Conservation (phyloP, 1,140 invertebrate species). For the Ctenoplectra terminalis region DNA sequence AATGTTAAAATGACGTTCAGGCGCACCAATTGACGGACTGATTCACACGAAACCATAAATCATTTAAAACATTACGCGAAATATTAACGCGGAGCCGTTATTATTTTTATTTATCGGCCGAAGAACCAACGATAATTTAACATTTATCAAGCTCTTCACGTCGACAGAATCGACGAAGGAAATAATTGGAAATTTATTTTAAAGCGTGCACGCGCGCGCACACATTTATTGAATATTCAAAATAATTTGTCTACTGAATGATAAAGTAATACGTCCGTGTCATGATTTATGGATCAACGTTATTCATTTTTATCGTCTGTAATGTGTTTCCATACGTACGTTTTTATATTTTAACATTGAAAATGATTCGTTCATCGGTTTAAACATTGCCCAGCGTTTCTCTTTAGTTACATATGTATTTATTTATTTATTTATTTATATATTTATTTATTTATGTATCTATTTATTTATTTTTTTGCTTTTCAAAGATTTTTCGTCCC, state of each 20-base stretch:
- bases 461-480: not conserved
- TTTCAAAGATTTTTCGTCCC: not conserved
- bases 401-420: too few relatives aligned
- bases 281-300: constrained; percentile 28
- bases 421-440: not conserved
- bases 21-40: not conserved
- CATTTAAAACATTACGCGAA: too few relatives aligned
- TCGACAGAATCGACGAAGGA: not conserved
- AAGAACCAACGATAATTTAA: not conserved
- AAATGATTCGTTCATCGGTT: not conserved
- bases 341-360: constrained; percentile 10
- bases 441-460: not conserved
- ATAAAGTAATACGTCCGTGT: constrained; percentile 30
- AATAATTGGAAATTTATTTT: constrained; percentile 48
- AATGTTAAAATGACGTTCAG: too few relatives aligned
- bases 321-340: not conserved
- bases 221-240: constrained; percentile 31
- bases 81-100: too few relatives aligned
- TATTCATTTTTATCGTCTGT: constrained; percentile 24
- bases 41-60: constrained; percentile 24
- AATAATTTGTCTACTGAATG: constrained; percentile 23
- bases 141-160: constrained; percentile 12
- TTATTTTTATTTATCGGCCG: constrained; percentile 9
- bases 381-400: not conserved
- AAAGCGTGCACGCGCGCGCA: not conserved